Percentiles rank a stretch among this genome's conserved stretches.
Evolutionary conservation across 2,888 invertebrate species (phyloP).

Genomic region (Dendrolimus pini): DNA sequence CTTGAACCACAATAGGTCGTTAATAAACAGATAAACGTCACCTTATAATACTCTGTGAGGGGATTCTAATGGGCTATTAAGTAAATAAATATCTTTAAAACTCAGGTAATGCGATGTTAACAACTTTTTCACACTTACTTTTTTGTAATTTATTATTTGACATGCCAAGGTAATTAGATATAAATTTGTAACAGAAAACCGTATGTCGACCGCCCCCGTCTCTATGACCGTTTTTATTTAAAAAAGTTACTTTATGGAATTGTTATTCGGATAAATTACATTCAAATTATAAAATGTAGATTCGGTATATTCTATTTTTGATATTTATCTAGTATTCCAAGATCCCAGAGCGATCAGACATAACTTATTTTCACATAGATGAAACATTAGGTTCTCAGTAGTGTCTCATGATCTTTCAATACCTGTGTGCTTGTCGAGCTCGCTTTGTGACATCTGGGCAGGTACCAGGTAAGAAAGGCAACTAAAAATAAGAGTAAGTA

Average conservation of each 20-base stretch:
- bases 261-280: conserved; percentile 21
- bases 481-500: too few species aligned
- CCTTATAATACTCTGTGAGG: conserved; percentile 3
- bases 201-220: conserved; percentile 20
- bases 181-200: conserved; percentile 50
- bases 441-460: too few species aligned
- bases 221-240: conserved; percentile 17
- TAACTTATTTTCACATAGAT: too few species aligned
- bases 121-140: conserved; percentile 43
- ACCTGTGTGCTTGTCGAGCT: too few species aligned
- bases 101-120: conserved; percentile 26
- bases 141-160: conserved; percentile 40
- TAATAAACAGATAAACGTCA: too few species aligned
- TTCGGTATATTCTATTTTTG: not conserved
- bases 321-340: not conserved
- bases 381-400: too few species aligned
- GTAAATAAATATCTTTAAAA: conserved; percentile 27
- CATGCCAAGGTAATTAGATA: conserved; percentile 36
- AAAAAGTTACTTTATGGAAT: conserved; percentile 30
- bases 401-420: too few species aligned
- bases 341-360: too few species aligned
- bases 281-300: conserved; percentile 11
- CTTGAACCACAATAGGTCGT: too few species aligned
- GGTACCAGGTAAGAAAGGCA: too few species aligned
- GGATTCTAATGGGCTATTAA: conserved; percentile 35